phyloP scores from a whole-genome alignment of 2,113 vertebrate species.

The Cromileptes altivelis region DNA sequence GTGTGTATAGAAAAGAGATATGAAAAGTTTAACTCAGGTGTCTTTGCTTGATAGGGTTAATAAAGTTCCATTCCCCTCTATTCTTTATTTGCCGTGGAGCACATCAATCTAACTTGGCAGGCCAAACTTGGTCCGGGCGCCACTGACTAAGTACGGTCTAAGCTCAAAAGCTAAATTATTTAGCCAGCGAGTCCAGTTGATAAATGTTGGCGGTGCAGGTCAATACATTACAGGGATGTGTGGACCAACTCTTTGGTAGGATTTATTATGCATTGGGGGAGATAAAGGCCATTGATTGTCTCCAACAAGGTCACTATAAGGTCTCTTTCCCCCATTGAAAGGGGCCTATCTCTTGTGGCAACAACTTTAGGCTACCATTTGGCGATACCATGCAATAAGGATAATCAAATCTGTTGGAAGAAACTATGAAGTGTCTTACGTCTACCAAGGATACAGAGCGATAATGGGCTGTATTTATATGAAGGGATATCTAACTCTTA shows the following conservation, averaged over 20 bases:
- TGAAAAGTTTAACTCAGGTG: slow-evolving; percentile 49
- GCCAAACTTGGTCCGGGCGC: slow-evolving; percentile 72
- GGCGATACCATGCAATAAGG: slow-evolving; percentile 69
- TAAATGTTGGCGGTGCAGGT: slow-evolving; percentile 82
- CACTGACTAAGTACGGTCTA: slow-evolving; percentile 76
- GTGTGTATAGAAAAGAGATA: slow-evolving; percentile 11
- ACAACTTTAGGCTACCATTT: slow-evolving; percentile 75
- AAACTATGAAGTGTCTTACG: slow-evolving; percentile 69
- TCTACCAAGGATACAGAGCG: slow-evolving; percentile 73
- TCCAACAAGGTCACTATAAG: slow-evolving; percentile 83
- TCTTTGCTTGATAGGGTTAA: slow-evolving; percentile 50
- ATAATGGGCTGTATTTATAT: slow-evolving; percentile 80
- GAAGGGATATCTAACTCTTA: slow-evolving; percentile 79
- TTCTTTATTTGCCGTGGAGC: slow-evolving; percentile 53
- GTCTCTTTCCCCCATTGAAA: slow-evolving; percentile 74
- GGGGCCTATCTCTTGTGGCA: slow-evolving; percentile 73
- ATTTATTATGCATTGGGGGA: slow-evolving; percentile 85
- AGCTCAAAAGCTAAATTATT: slow-evolving; percentile 87
- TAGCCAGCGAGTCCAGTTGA: slow-evolving; percentile 84
- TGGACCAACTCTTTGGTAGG: slow-evolving; percentile 78
- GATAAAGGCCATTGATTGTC: slow-evolving; percentile 87
- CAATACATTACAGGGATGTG: slow-evolving; percentile 84
- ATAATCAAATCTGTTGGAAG: slow-evolving; percentile 75
- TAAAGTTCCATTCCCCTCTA: slow-evolving; percentile 57
- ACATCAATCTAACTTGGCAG: slow-evolving; percentile 76